Evolutionary conservation across 2,113 vertebrate genomes (phyloP), one percentile per base, ranked within the genome.

Genomic region (Oreochromis tanganicae): DNA sequence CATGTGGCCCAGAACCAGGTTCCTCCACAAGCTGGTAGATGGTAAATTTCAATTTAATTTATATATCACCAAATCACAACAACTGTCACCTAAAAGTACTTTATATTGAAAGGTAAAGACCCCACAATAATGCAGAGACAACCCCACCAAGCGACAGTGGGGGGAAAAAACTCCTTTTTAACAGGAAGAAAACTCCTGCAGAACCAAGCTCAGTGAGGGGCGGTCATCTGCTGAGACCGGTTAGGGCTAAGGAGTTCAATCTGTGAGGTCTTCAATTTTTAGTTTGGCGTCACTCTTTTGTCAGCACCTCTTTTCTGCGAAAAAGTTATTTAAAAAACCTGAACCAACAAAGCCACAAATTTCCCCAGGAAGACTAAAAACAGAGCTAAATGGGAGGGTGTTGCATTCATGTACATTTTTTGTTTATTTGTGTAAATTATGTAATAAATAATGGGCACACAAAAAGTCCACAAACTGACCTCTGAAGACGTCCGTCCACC

Each of bases 111-210:
- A 38, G 19, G 63, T 38, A 68, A 68, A 38, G 63, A 68, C 63
- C 19, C 61, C 34, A 38, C 34, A 38, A 38, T 38, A 68, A 68
- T 68, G 34, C 61, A 38, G 34, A 21, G 61, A 68, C 19, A 68
- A 68, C 34, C 11, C 34, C 19, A 38, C 34, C 63, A 21, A 38
- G 34, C 10, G 2, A 21, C 61, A 21, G 61, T 38, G 34, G 6
- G 61, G 13, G 17, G 5, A 3, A 10, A 0, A 1, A 4, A 4
- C 29, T 11, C 9, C 2, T 63, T 63, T 63, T 63, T 36, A 63
- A 63, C 59, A 63, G 17, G 17, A 63, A 63, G 17, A 63, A 36
- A 63, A 12, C 32, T 66, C 17, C 32, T 36, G 17, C 61, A 38
- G 32, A 12, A 36, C 32, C 61, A 66, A 36, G 32, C 61, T 66